phyloP scores from a whole-genome alignment of 1,140 invertebrate species.

The Trichomalopsis sarcophagae region DNA sequence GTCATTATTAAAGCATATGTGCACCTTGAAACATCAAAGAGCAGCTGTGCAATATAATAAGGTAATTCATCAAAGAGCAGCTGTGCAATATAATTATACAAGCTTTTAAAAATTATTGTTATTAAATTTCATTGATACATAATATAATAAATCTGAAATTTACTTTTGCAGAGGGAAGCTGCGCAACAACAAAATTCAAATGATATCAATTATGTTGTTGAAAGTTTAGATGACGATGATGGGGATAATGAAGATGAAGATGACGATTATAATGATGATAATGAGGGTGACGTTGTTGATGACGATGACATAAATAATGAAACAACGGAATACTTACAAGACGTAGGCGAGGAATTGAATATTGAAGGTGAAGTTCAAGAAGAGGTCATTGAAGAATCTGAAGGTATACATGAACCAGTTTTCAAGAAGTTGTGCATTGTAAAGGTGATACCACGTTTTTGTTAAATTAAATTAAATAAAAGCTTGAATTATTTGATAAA shows the following conservation, averaged over 20 bases:
- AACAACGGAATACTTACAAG: slow-evolving; percentile 51
- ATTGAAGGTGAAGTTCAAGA: slow-evolving; percentile 58
- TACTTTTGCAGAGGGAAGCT: not conserved
- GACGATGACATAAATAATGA: slow-evolving; percentile 55
- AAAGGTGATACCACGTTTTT: not conserved
- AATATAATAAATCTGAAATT: not conserved
- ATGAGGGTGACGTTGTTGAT: slow-evolving; percentile 59
- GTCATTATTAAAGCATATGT: slow-evolving; percentile 78
- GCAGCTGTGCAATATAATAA: slow-evolving; percentile 67
- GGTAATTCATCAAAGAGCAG: slow-evolving; percentile 75
- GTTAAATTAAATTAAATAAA: not conserved
- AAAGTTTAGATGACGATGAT: slow-evolving; percentile 60
- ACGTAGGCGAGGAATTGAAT: slow-evolving; percentile 57
- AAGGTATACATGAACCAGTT: not conserved
- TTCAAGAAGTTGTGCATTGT: slow-evolving; percentile 40
- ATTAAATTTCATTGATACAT: not conserved
- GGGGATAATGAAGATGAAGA: slow-evolving; percentile 60
- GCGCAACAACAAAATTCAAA: slow-evolving; percentile 57
- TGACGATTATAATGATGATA: slow-evolving; percentile 56
- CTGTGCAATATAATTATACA: slow-evolving; percentile 59
- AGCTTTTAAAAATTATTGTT: not conserved
- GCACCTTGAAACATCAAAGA: slow-evolving; percentile 77
- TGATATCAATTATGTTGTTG: slow-evolving; percentile 64
- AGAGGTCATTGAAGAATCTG: slow-evolving; percentile 38
- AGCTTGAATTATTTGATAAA: not conserved